These are phyloP conservation scores for Apogon hyalosoma DNA, from an alignment of 2,797 vertebrate species.

Conservation along the genomic window DNA sequence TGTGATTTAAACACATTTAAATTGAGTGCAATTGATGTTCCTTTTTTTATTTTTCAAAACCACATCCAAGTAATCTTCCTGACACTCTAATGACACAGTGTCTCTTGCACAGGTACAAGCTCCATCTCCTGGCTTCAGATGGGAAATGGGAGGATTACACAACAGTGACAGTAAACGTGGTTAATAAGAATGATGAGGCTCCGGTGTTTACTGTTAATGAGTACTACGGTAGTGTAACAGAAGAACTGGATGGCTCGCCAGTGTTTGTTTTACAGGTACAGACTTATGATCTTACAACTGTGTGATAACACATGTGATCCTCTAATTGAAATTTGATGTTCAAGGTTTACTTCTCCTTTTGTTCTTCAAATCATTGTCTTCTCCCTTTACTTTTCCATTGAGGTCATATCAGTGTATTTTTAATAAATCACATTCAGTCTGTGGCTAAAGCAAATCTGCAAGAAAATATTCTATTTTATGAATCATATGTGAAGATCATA, in stretches of 20 bases:
- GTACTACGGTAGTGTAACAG: constrained; percentile 91
- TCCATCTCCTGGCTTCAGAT: constrained; percentile 90
- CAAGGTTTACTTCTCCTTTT: background rate
- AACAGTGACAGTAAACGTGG: constrained; percentile 83
- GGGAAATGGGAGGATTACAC: constrained; percentile 93
- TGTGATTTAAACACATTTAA: background rate
- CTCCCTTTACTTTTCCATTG: too few species aligned
- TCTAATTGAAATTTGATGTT: background rate
- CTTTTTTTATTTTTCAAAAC: background rate
- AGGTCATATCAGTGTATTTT: too few species aligned
- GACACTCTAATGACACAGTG: background rate
- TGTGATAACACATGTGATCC: background rate
- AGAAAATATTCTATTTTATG: too few species aligned
- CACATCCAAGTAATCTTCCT: background rate
- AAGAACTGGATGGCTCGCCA: constrained; percentile 89
- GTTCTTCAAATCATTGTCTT: too few species aligned
- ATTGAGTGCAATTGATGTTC: background rate
- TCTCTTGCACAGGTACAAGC: constrained; percentile 80
- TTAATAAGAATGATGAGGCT: constrained; percentile 93
- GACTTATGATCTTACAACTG: background rate
- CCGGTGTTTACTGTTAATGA: constrained; percentile 90
- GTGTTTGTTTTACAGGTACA: constrained; percentile 91
- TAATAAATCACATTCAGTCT: too few species aligned
- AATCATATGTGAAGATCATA: too few species aligned
- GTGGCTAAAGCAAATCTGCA: too few species aligned